A percentile compares a stretch with the other conserved stretches of the same genome.
Evolutionary conservation across 2,113 vertebrate genomes (phyloP).

Genomic region (Spheniscus mendiculus): DNA sequence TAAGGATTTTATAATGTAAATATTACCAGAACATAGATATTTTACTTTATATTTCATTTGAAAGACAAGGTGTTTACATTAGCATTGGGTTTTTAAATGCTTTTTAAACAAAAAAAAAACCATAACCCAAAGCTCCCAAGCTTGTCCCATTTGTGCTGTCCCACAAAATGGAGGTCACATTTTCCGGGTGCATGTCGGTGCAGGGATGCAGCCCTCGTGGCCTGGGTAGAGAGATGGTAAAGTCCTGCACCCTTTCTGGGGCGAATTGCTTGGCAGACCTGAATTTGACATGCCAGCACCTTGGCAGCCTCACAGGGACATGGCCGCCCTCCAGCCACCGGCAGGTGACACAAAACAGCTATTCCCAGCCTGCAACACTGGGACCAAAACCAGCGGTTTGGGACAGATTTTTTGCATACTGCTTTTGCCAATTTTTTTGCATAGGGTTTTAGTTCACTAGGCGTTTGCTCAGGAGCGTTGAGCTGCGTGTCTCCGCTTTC

Average conservation of each 20-base stretch:
- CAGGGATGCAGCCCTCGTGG: not conserved
- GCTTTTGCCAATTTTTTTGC: not conserved
- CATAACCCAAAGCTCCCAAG: conserved; percentile 14
- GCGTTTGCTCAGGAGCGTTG: not conserved
- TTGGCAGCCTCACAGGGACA: not conserved
- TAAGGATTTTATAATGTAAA: conserved; percentile 64
- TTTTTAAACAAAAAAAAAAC: conserved; percentile 8
- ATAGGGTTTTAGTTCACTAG: no score
- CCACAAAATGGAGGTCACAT: not conserved
- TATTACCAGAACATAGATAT: conserved; percentile 63
- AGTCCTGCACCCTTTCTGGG: not conserved
- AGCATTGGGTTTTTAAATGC: conserved; percentile 40
- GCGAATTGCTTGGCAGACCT: not conserved
- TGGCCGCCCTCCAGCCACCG: fast-evolving
- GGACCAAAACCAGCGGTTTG: not conserved
- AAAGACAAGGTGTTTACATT: conserved; percentile 50
- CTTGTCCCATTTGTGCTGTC: not conserved
- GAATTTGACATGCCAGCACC: not conserved
- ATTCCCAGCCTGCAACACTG: not conserved
- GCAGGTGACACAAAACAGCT: not conserved
- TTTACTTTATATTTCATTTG: conserved; percentile 64
- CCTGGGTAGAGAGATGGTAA: not conserved
- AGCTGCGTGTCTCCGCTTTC: not conserved
- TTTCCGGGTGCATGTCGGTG: fast-evolving
- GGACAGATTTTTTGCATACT: not conserved